These are phyloP conservation scores for Dicranocentrus wangi DNA, from an alignment of 2,888 invertebrate genomes.

Conservation along the genomic window DNA sequence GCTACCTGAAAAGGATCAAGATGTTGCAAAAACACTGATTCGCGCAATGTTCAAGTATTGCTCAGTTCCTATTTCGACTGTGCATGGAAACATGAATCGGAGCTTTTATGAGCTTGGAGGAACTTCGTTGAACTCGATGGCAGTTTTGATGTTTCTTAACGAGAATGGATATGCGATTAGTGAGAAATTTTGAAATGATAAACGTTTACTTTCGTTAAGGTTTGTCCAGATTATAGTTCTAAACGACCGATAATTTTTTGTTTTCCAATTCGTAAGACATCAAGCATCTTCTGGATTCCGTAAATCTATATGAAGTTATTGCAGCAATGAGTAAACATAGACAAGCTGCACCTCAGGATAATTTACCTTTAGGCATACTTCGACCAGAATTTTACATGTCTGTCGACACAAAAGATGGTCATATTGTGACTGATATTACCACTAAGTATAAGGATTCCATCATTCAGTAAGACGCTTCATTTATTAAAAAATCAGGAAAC, in stretches of 20 bases:
- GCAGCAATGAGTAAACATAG: background rate
- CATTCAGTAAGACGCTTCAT: constrained; percentile 15
- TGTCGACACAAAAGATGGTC: constrained; percentile 4
- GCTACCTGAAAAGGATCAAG: background rate
- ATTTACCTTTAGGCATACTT: background rate
- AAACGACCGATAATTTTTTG: too few relatives aligned
- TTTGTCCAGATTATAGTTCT: too few relatives aligned
- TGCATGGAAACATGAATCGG: constrained; percentile 3
- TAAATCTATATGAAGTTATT: constrained; percentile 12
- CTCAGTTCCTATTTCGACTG: constrained; percentile 7
- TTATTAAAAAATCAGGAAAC: background rate
- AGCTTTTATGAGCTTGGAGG: constrained; percentile 44
- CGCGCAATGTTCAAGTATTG: constrained; percentile 35
- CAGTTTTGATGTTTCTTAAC: constrained; percentile 26
- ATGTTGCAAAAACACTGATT: constrained; percentile 1
- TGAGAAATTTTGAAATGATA: background rate
- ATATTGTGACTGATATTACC: background rate
- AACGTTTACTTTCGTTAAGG: too few relatives aligned
- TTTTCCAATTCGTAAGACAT: constrained; percentile 5
- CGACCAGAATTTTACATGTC: constrained; percentile 23
- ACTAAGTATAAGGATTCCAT: background rate
- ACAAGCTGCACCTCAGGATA: background rate
- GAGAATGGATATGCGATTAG: constrained; percentile 27
- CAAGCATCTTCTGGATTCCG: background rate
- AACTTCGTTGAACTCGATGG: constrained; percentile 35